These are phyloP conservation scores for Collichthys lucidus DNA, from an alignment of 2,113 vertebrate genomes.

Conservation along the genomic window DNA sequence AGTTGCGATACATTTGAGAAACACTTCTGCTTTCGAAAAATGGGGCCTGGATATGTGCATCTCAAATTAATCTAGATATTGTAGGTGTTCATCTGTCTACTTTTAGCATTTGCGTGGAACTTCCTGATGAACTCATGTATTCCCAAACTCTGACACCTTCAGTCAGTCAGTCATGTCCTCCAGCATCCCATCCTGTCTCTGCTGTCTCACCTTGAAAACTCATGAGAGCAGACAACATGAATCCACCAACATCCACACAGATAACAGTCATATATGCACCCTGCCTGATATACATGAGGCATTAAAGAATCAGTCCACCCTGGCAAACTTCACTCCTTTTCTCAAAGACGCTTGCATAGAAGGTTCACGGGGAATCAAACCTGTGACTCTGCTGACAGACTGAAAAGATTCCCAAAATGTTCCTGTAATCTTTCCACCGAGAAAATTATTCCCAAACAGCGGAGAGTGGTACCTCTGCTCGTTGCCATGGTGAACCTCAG, in stretches of 20 bases:
- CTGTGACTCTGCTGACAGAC: not conserved
- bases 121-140: too few species aligned
- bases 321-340: not conserved
- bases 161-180: not conserved
- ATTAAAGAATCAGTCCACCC: not conserved
- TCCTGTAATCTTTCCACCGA: slow-evolving; percentile 25
- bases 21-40: too few species aligned
- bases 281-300: not conserved
- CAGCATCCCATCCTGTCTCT: not conserved
- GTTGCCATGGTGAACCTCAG: slow-evolving; percentile 70
- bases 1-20: too few species aligned
- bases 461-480: slow-evolving; percentile 34
- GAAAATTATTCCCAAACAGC: slow-evolving; percentile 34
- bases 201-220: slow-evolving; percentile 4
- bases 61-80: too few species aligned
- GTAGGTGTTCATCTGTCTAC: too few species aligned
- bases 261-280: not conserved
- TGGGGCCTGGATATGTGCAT: too few species aligned
- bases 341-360: not conserved
- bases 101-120: too few species aligned
- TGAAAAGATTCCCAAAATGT: slow-evolving; percentile 18
- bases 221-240: not conserved
- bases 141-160: too few species aligned
- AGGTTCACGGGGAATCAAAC: slow-evolving; percentile 2
- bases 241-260: not conserved